phyloP scores from a whole-genome alignment of 2,797 vertebrate genomes.

The Otolemur crassicaudatus region DNA sequence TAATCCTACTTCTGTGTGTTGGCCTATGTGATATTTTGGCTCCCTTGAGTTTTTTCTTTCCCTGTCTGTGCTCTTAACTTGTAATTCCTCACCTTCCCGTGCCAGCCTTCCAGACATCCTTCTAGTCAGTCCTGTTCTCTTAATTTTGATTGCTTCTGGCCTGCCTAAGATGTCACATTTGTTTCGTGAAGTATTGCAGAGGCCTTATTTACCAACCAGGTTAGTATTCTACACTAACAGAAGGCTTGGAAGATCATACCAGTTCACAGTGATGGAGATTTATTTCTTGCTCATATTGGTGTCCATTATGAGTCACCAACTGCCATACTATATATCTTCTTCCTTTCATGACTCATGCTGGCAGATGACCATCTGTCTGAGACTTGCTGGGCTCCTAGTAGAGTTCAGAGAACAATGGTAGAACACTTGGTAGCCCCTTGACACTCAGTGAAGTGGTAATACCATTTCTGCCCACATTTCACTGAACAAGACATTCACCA shows the following conservation, averaged over 20 bases:
- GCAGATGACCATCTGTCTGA: background rate
- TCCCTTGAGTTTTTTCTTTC: background rate
- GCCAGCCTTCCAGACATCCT: background rate
- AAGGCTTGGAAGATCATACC: background rate
- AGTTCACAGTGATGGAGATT: background rate
- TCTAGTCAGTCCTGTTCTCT: background rate
- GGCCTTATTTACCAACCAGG: background rate
- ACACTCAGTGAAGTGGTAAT: background rate
- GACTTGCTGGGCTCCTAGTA: background rate
- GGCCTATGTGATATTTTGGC: background rate
- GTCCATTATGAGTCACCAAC: background rate
- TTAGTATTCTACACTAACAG: background rate
- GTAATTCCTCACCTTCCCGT: background rate
- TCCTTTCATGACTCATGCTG: background rate
- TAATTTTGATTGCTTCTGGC: background rate
- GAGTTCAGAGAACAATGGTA: background rate
- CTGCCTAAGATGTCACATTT: background rate
- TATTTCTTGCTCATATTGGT: background rate
- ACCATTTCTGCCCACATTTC: background rate
- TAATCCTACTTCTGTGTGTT: background rate
- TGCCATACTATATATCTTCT: background rate
- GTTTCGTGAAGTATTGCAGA: background rate
- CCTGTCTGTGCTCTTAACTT: background rate
- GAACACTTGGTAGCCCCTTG: background rate
- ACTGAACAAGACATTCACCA: background rate